phyloP scores from a whole-genome alignment of 1,140 invertebrate genomes.

The Geopemphigus sp. region DNA sequence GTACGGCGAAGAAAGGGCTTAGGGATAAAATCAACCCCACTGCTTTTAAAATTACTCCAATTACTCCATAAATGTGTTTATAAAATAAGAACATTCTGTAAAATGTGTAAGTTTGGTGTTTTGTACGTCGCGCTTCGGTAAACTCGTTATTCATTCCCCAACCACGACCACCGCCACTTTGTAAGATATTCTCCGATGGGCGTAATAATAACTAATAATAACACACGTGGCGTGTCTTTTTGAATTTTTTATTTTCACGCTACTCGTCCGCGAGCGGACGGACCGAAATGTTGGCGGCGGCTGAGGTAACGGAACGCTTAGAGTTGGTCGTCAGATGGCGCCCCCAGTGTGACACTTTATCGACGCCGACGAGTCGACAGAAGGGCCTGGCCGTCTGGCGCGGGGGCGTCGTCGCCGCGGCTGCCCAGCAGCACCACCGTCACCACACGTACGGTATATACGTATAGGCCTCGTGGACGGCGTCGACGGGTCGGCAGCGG shows the following conservation, averaged over 20 bases:
- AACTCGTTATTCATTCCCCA: background rate
- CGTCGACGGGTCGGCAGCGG: background rate
- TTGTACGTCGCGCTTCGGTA: background rate
- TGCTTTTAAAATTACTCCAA: slow-evolving; percentile 25
- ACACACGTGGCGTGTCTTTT: background rate
- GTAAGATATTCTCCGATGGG: background rate
- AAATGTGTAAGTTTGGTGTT: background rate
- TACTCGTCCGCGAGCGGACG: background rate
- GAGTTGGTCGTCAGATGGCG: slow-evolving; percentile 47
- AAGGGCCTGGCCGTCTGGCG: slow-evolving; percentile 38
- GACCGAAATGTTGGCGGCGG: background rate
- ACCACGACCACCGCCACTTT: background rate
- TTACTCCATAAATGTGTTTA: slow-evolving; percentile 6
- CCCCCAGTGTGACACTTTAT: slow-evolving; percentile 44
- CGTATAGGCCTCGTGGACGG: background rate
- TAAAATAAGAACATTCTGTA: background rate
- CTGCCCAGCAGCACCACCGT: background rate
- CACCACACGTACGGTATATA: background rate
- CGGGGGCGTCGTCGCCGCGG: slow-evolving; percentile 18
- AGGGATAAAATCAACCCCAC: background rate
- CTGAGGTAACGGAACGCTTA: slow-evolving; percentile 3
- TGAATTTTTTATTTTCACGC: background rate
- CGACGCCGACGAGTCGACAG: slow-evolving; percentile 41
- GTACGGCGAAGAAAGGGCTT: background rate
- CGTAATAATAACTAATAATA: background rate